A percentile compares a stretch with the other conserved stretches of the same genome.
Conservation (phyloP, 2,797 vertebrate species). For the Adelosebastes latens region DNA sequence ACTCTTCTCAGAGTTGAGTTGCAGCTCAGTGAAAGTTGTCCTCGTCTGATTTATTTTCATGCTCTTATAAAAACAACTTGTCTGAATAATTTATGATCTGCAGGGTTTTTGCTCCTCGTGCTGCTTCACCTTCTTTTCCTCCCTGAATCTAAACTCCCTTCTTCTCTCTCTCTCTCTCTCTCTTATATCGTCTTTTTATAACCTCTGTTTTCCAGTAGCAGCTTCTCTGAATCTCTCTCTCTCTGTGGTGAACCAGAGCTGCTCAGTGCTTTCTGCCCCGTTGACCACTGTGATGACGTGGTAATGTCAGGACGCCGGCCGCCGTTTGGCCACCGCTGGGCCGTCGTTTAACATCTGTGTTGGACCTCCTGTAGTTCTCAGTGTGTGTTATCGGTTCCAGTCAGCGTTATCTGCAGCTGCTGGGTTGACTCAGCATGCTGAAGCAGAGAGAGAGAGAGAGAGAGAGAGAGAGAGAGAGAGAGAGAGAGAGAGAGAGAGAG, state of each 20-base stretch:
- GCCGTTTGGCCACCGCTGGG: too few species aligned
- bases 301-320: too few species aligned
- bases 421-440: neutral
- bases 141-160: slow-evolving; percentile 6
- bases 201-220: neutral
- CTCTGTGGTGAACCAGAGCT: neutral
- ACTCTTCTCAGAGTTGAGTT: slow-evolving; percentile 8
- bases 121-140: slow-evolving; percentile 41
- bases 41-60: slow-evolving; percentile 26
- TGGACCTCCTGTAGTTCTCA: neutral
- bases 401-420: neutral
- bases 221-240: neutral
- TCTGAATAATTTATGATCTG: slow-evolving; percentile 68
- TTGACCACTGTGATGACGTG: too few species aligned
- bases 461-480: neutral
- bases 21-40: slow-evolving; percentile 37
- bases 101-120: slow-evolving; percentile 16
- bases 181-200: neutral
- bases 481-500: neutral
- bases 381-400: neutral
- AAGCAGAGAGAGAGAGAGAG: too few species aligned
- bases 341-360: too few species aligned
- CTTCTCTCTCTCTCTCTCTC: neutral
- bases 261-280: neutral
- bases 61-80: slow-evolving; percentile 57